phyloP scores from a whole-genome alignment of 2,797 vertebrate genomes.

The Loriculus beryllinus region DNA sequence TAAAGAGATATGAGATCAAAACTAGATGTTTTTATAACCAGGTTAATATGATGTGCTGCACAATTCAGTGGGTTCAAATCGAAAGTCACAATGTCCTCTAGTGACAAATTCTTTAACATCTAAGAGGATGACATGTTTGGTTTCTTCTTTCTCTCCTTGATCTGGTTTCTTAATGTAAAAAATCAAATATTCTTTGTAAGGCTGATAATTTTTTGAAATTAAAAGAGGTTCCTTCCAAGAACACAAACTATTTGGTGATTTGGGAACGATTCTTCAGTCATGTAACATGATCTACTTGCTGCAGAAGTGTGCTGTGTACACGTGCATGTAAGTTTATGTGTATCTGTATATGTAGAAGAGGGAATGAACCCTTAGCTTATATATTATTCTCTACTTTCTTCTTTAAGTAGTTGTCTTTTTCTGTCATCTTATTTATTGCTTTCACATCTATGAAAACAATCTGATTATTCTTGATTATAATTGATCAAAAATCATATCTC shows the following conservation, averaged over 20 bases:
- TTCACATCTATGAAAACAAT: not conserved
- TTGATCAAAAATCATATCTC: not conserved
- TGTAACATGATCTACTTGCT: not conserved
- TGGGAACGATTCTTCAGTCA: not conserved
- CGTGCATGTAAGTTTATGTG: not conserved
- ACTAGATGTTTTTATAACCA: not conserved
- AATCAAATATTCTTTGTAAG: not conserved
- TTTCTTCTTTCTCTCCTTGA: not conserved
- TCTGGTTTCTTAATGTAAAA: not conserved
- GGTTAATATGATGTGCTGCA: not conserved
- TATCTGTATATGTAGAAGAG: not conserved
- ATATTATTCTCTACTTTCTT: not conserved
- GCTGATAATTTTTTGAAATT: not conserved
- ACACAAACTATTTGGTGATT: not conserved
- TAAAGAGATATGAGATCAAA: not conserved
- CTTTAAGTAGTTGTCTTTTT: not conserved
- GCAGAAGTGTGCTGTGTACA: not conserved
- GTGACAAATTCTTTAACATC: not conserved
- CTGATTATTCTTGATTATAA: not conserved
- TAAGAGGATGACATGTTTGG: not conserved
- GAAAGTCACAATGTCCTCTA: not conserved
- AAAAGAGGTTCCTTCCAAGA: not conserved
- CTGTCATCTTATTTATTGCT: not conserved
- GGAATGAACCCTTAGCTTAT: not conserved
- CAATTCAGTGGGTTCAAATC: not conserved